Evolutionary conservation across 2,113 vertebrate genomes (phyloP).

Genomic region (Eubucco bourcierii): DNA sequence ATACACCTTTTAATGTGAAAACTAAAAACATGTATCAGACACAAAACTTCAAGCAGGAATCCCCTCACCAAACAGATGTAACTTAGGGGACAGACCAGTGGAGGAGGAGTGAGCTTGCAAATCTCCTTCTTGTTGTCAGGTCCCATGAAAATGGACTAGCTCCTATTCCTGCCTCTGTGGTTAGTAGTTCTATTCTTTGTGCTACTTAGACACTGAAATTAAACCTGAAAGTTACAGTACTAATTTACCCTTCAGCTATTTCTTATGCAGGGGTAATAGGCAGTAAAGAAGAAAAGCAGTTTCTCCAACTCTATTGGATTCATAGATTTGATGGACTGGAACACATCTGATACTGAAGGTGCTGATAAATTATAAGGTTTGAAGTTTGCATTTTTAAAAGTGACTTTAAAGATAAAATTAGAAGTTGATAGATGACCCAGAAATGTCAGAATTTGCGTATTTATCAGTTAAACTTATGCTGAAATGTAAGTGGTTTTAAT

Average conservation of each 20-base stretch:
- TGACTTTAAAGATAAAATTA: neutral
- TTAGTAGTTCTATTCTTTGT: neutral
- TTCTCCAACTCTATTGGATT: neutral
- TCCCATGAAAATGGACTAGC: neutral
- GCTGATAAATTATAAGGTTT: neutral
- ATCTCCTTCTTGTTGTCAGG: neutral
- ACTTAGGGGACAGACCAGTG: neutral
- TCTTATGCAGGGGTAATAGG: neutral
- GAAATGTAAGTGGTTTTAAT: neutral
- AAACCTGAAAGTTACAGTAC: neutral
- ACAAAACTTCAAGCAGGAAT: neutral
- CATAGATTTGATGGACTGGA: neutral
- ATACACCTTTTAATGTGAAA: neutral
- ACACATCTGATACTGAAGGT: neutral
- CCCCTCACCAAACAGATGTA: neutral
- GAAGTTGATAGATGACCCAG: neutral
- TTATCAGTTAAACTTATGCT: neutral
- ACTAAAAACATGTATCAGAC: neutral
- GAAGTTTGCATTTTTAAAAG: neutral
- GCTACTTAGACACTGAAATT: neutral
- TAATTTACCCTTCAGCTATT: neutral
- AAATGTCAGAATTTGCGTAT: conserved; percentile 12
- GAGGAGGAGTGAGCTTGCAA: neutral
- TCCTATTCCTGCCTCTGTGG: neutral
- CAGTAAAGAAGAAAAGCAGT: neutral